phyloP scores from a whole-genome alignment of 2,797 vertebrate genomes.

The Aselliscus stoliczkanus region DNA sequence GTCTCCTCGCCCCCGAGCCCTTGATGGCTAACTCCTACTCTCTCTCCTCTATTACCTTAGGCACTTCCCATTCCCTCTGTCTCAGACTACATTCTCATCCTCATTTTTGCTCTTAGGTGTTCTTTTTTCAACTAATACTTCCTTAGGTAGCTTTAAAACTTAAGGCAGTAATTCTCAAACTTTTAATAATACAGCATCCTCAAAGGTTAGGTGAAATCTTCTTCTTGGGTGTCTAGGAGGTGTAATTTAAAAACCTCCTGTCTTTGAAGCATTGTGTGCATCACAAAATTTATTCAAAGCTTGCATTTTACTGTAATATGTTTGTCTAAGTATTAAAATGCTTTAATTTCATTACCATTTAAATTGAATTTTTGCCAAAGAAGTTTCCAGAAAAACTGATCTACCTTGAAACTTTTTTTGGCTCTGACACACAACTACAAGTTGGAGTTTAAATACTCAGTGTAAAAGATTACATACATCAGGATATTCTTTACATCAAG shows the following conservation, averaged over 20 bases:
- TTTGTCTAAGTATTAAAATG: conserved; percentile 11
- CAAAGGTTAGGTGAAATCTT: not conserved
- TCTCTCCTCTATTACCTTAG: not conserved
- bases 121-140: not conserved
- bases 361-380: not conserved
- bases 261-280: not conserved
- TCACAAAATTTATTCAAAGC: not conserved
- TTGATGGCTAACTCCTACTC: not conserved
- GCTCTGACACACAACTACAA: not conserved
- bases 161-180: conserved; percentile 7
- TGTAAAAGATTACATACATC: not conserved
- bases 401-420: not conserved
- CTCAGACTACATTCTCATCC: not conserved
- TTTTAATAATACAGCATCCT: not conserved
- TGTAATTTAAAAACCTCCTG: not conserved
- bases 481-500: not conserved
- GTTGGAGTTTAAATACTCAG: not conserved
- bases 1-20: not conserved
- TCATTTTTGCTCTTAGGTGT: not conserved
- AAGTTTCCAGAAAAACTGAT: not conserved
- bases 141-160: not conserved
- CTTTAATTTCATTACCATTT: not conserved
- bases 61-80: not conserved
- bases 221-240: not conserved
- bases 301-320: not conserved